These are phyloP conservation scores for Conus betulinus DNA, from an alignment of 1,140 invertebrate species.

Conservation along the genomic window DNA sequence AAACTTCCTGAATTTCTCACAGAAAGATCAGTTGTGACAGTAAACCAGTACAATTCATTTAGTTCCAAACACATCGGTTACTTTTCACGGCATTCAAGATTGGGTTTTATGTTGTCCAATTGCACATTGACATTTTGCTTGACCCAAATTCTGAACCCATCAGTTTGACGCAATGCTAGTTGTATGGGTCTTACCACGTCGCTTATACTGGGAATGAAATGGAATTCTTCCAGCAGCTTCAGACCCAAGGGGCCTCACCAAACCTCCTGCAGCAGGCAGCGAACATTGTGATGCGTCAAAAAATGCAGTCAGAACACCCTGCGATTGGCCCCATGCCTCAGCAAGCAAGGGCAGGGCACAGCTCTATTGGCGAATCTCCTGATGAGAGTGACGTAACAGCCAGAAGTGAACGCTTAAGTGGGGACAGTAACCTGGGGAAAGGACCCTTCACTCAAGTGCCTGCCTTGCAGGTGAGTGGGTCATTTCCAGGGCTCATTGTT, in stretches of 20 bases:
- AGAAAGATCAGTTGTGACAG: no score
- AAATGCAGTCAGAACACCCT: constrained; percentile 35
- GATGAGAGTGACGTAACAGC: constrained; percentile 41
- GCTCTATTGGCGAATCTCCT: constrained; percentile 33
- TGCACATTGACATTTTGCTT: no score
- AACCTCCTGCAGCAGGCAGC: constrained; percentile 40
- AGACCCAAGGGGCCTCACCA: constrained; percentile 32
- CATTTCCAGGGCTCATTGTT: background rate
- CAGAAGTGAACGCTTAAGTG: background rate
- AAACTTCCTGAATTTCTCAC: no score
- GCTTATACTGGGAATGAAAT: no score
- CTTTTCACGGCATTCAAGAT: no score
- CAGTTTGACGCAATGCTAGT: no score
- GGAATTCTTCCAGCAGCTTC: constrained; percentile 39
- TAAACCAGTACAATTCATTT: no score
- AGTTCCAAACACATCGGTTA: no score
- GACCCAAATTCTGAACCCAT: no score
- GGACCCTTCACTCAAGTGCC: constrained; percentile 6
- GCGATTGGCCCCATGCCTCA: background rate
- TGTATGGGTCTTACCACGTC: no score
- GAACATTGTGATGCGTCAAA: constrained; percentile 41
- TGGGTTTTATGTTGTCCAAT: no score
- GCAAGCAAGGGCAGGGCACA: background rate
- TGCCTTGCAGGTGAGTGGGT: constrained; percentile 9
- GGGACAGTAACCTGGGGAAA: background rate